Percentiles rank a stretch among this genome's conserved stretches.
Conservation (phyloP, 1,140 invertebrate genomes). For the Fopius arisanus region DNA sequence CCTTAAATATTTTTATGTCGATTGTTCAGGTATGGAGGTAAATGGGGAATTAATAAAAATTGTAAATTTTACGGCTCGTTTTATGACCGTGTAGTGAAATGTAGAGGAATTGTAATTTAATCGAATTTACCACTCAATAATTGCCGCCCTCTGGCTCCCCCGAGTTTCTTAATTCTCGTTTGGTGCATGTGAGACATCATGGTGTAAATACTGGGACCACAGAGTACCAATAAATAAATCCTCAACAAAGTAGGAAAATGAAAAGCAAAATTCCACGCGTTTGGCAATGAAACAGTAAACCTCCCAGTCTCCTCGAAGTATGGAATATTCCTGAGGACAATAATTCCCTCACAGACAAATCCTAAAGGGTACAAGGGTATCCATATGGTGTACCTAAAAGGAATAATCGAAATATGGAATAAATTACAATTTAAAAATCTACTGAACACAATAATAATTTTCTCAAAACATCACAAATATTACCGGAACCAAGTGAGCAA, state of each 20-base stretch:
- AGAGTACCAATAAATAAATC: conserved; percentile 78
- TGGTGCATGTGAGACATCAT: conserved; percentile 84
- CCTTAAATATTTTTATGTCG: too few relatives aligned
- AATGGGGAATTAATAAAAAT: too few relatives aligned
- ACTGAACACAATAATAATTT: too few relatives aligned
- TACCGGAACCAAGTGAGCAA: conserved; percentile 86
- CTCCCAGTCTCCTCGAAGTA: conserved; percentile 87
- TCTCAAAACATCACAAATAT: too few relatives aligned
- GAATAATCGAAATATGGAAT: too few relatives aligned
- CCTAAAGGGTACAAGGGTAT: conserved; percentile 91
- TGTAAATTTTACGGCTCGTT: too few relatives aligned
- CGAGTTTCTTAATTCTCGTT: conserved; percentile 70
- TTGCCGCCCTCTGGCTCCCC: conserved; percentile 20
- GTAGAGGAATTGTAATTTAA: background rate
- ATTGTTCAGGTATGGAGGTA: too few relatives aligned
- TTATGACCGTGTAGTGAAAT: too few relatives aligned
- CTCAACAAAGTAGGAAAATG: conserved; percentile 83
- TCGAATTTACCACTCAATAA: background rate
- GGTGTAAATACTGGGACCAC: conserved; percentile 77
- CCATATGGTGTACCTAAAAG: conserved; percentile 81
- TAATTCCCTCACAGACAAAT: conserved; percentile 85
- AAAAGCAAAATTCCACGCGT: conserved; percentile 86
- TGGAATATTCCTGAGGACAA: conserved; percentile 82
- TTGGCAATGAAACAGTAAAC: conserved; percentile 82
- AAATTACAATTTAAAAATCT: too few relatives aligned